Evolutionary conservation across 2,797 vertebrate species (phyloP).

Genomic region (Halcyon smyrnensis): DNA sequence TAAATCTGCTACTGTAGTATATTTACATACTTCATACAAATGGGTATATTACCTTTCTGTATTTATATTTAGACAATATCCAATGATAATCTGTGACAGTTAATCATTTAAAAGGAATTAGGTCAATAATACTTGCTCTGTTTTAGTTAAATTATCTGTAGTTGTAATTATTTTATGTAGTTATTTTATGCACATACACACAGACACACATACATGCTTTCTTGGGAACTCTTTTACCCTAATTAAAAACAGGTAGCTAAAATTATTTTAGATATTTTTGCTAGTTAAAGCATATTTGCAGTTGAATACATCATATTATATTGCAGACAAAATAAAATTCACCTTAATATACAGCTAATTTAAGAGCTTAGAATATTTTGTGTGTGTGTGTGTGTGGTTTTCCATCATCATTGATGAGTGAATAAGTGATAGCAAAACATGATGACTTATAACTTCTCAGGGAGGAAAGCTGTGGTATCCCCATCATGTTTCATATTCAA

Average conservation of each 20-base stretch:
- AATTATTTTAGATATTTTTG: background rate
- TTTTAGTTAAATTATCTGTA: background rate
- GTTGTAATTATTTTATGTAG: background rate
- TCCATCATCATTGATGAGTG: background rate
- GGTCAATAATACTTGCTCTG: background rate
- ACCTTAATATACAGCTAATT: constrained; percentile 52
- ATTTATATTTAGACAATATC: background rate
- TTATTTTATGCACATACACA: background rate
- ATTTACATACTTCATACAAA: background rate
- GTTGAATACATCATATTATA: background rate
- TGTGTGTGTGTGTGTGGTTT: too few species aligned
- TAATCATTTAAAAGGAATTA: background rate
- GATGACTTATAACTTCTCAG: background rate
- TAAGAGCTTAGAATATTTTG: constrained; percentile 5
- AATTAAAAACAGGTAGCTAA: background rate
- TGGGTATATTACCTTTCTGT: background rate
- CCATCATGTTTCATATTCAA: background rate
- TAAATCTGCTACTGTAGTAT: background rate
- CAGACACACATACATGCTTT: background rate
- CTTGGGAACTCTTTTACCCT: background rate
- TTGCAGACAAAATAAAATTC: background rate
- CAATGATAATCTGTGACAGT: background rate
- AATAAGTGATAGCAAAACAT: background rate
- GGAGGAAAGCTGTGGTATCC: background rate
- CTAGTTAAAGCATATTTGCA: background rate